Evolutionary conservation across 2,113 vertebrate species (phyloP).

Genomic region (Tachysurus vachellii): DNA sequence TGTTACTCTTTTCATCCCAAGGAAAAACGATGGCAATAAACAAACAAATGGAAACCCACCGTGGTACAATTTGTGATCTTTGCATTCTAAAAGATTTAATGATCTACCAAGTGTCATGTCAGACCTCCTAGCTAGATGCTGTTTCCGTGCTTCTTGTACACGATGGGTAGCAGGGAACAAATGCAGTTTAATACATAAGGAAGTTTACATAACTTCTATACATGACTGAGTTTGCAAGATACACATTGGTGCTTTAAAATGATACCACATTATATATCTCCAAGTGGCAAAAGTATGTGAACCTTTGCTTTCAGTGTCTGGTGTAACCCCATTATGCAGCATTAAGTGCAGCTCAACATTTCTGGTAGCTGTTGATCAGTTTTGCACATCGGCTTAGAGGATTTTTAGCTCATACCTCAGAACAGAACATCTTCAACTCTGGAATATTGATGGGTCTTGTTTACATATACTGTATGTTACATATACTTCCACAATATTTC

Average conservation of each 20-base stretch:
- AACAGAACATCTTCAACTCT: no score
- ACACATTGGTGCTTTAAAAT: neutral
- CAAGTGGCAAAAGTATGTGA: no score
- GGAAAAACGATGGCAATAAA: constrained; percentile 1
- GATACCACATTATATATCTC: no score
- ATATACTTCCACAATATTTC: no score
- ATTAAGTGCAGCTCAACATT: no score
- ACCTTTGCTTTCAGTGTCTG: no score
- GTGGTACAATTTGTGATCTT: neutral
- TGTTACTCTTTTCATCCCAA: neutral
- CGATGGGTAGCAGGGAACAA: neutral
- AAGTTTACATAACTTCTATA: neutral
- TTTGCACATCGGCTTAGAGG: no score
- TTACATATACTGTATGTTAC: no score
- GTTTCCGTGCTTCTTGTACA: neutral
- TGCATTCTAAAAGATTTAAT: neutral
- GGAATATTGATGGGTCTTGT: no score
- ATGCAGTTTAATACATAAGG: neutral
- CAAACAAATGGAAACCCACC: constrained; percentile 7
- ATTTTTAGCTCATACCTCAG: no score
- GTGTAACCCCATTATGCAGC: no score
- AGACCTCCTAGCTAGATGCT: neutral
- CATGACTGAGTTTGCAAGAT: neutral
- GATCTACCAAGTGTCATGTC: neutral
- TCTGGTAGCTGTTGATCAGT: no score